phyloP scores from a whole-genome alignment of 1,140 invertebrate species.

The Macrostomum lignano region DNA sequence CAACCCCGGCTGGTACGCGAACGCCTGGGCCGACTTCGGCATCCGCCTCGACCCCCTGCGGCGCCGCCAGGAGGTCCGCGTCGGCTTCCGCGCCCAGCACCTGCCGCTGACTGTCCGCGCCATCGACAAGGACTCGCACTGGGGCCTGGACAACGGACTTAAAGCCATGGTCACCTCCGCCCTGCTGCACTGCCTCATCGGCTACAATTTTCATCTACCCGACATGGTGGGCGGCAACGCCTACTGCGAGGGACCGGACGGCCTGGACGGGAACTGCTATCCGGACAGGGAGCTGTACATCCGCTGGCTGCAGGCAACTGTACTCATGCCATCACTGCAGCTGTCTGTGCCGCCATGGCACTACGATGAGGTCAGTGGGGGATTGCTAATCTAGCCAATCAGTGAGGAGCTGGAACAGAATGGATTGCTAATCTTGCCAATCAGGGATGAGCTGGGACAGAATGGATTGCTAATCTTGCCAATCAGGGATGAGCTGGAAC shows the following conservation, averaged over 20 bases:
- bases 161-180: slow-evolving; percentile 49
- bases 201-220: slow-evolving; percentile 53
- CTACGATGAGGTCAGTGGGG: no score
- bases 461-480: no score
- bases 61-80: slow-evolving; percentile 43
- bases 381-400: no score
- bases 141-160: slow-evolving; percentile 51
- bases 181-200: slow-evolving; percentile 50
- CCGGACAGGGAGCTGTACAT: slow-evolving; percentile 55
- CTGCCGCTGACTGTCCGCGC: slow-evolving; percentile 54
- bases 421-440: no score
- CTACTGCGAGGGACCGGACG: slow-evolving; percentile 14
- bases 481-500: no score
- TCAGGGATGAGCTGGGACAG: no score
- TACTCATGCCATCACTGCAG: slow-evolving; percentile 57
- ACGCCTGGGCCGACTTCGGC: slow-evolving; percentile 17
- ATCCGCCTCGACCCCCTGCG: slow-evolving; percentile 32
- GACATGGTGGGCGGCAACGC: slow-evolving; percentile 74
- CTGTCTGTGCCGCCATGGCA: slow-evolving; percentile 63
- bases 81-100: slow-evolving; percentile 45
- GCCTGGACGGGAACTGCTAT: no score
- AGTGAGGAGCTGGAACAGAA: no score
- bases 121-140: slow-evolving; percentile 53
- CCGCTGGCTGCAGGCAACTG: slow-evolving; percentile 53
- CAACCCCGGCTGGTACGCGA: slow-evolving; percentile 12